Evolutionary conservation across 2,113 vertebrate genomes (phyloP).

Genomic region (Petroica traversi): DNA sequence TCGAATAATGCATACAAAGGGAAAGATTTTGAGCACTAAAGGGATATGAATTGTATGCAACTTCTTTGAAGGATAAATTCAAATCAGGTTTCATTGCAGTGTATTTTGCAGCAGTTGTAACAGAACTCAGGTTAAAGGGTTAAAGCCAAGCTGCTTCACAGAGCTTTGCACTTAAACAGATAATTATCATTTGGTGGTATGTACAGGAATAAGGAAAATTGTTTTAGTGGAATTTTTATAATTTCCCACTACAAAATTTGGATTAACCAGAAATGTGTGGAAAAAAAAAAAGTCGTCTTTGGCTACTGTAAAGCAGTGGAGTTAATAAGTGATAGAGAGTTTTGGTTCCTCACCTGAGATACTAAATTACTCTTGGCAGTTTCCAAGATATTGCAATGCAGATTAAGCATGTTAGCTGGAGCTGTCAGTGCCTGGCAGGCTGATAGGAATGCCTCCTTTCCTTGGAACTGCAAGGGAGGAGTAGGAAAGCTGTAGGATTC

Average conservation of each 20-base stretch:
- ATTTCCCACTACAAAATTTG: background rate
- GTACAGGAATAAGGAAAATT: background rate
- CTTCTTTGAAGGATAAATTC: background rate
- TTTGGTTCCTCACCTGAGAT: background rate
- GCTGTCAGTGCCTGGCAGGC: background rate
- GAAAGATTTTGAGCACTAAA: background rate
- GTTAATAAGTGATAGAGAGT: background rate
- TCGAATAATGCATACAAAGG: background rate
- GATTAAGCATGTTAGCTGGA: background rate
- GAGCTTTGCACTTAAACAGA: background rate
- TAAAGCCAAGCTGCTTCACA: background rate
- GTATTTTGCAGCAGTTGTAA: background rate
- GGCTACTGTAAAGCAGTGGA: background rate
- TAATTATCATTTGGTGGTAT: background rate
- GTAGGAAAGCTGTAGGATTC: background rate
- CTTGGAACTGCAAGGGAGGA: background rate
- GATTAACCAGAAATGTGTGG: rapidly evolving
- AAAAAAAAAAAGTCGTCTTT: background rate
- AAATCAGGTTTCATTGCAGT: background rate
- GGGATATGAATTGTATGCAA: background rate
- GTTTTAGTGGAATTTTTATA: background rate
- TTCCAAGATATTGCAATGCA: background rate
- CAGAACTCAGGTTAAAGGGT: background rate
- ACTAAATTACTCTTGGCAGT: background rate
- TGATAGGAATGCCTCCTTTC: background rate